Base-by-base conservation (phyloP, 2,888 invertebrate genomes). In the Phaonia tiefii region DNA sequence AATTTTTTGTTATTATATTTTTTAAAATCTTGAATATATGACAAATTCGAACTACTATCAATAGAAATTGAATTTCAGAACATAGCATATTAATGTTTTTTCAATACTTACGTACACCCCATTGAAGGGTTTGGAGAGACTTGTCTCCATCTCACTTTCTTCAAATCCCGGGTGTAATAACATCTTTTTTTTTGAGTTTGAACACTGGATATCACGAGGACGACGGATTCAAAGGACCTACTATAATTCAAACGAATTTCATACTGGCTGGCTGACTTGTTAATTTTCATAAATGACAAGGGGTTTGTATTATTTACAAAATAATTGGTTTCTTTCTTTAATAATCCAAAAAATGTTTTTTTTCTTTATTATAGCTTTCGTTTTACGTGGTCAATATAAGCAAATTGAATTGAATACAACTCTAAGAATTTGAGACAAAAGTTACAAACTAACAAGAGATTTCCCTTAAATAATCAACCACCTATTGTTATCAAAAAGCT, bases 281-380 rank as follows among this genome's bases (percentile, higher is more conserved):
- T n/a, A n/a, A 3, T n/a, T n/a, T 44, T 8, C 7, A 10, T 25
- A 10, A 11, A 54, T 22, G 11, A 37, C 4, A 20, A 60, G 31
- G 11, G 60, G 60, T 60, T 39, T 60, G 60, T 60, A 60, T 60
- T 58, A 13, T 25, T 22, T 2, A 54, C 13, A 54, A 54, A 54
- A 20, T n/a, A 22, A 54, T 54, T 54, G 37, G 58, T 60, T 60
- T 39, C 20, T 31, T n/a, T 58, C 1, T 58, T 58, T 60, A 60
- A 37, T 37, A 60, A 20, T 60, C 15, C 39, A 54, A 17, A 20
- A 31, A 31, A 39, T 3, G 15, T 60, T 60, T 58, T n/a, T 58
- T 60, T 60, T 60, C 60, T 60, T 60, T 60, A 31, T 31, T 31
- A 31, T 31, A 31, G 31, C 31, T 31, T 31, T 31, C 17, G 8